Base-by-base conservation (phyloP, 2,888 invertebrate genomes). In the Hydroisotoma schaefferi region DNA sequence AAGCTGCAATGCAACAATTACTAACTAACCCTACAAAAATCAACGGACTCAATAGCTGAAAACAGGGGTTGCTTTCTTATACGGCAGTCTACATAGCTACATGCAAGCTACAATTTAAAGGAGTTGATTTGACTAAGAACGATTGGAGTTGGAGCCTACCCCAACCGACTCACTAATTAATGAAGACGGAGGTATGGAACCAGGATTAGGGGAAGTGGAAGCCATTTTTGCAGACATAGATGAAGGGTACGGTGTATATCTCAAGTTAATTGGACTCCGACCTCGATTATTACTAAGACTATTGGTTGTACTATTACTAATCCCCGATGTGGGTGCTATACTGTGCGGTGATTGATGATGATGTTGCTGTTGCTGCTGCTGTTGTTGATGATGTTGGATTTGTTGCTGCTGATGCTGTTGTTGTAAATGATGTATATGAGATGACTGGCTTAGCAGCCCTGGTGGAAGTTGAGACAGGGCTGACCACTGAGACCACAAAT, bases 401-500 rank as follows among this genome's bases (percentile, higher is more conserved):
- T 57, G 62, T 48, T 55, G 69, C 57, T 52, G 62, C 46, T 62
- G 70, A 52, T 59, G 64, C 52, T 62, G 64, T 20, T 59, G 74
- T 74, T 57, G 76, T 72, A 67, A 70, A 46, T 70, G 52, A 56
- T 64, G 37, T 46, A 51, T 52, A 51, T 57, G 71, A 28, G 64
- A 67, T 22, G 56, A 47, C 57, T 67, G 68, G 40, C 65, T 63
- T 3, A 72, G 55, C 8, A 71, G 65, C 49, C 72, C 72, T 15
- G 72, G 70, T 22, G 70, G 70, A 23, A 74, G 69, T 54, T 73
- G 73, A 46, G 75, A 74, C 44, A 75, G 65, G 22, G 75, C 73
- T 15, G 74, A 73, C 75, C 75, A 75, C 63, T 75, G 75, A 62
- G 73, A 73, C 80, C 81, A 81, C 61, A 81, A 74, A 64, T 81